Evolutionary conservation across 2,888 invertebrate species (phyloP), one percentile per base, ranked within the genome.

Genomic region (Tricholauxania praeusta): DNA sequence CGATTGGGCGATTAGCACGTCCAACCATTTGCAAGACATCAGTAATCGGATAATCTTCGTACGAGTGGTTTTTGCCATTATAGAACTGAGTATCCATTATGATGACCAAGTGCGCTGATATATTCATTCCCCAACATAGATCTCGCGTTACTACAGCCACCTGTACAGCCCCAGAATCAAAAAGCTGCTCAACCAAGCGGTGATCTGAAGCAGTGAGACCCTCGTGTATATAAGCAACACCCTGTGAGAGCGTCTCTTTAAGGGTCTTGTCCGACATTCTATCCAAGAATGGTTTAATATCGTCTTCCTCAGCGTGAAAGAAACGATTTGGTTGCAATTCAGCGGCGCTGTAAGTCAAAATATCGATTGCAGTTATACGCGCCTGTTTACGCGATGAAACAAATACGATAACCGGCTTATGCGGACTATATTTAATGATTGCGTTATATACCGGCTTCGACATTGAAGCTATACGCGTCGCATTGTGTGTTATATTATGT

Each of bases 11-110:
- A 87, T 99, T 98, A 0, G 99, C 99, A 65, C 97, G 90, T 0
- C 99, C 99, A 57, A 99, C 92, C 99, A 99, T 99, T 88, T 99
- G 98, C 28, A 99, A 89, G 0, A 99, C 96, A 83, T 98, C 98
- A 0, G 96, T 97, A 48, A 99, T 93, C 0, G 99, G 97, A 87
- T 99, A 99, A 88, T 99, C 99, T 88, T 99, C 98, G 88, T 99
- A 98, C 0, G 94, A 92, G 83, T 94, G 94, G 78, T 86, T 87
- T 80, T 94, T 94, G 72, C 96, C 96, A 85, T 96, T 94, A 86
- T 95, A 95, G 85, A 90, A 93, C 86, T 98, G 97, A 0, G 98
- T 98, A 83, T 99, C 99, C 91, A 99, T 98, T 55, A 99, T 93
- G 64, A 99, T 92, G 47, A 96, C 97, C n/a, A 99, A 91, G 88